Base-by-base conservation (phyloP, 2,113 vertebrate species). In the Ariopsis seemanni region DNA sequence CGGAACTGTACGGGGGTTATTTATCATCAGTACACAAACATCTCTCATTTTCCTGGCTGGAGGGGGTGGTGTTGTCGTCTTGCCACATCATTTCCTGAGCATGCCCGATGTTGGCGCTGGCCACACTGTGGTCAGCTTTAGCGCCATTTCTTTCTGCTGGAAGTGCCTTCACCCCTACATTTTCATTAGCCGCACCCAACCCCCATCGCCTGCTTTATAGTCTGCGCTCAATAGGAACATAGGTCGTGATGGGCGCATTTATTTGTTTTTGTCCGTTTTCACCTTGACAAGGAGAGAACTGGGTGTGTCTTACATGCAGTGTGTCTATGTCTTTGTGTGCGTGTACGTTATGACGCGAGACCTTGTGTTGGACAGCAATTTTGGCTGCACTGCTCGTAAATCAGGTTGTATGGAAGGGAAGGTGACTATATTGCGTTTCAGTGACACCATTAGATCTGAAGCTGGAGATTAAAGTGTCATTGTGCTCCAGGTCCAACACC, bases 251-350 rank as follows among this genome's bases (percentile, higher is more conserved):
- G 81, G 91, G 90, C 89, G 92, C 92, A 92, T 94, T 94, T 94
- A 94, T 95, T 95, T 93, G 92, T 94, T 94, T 93, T 92, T 89
- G 86, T 91, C 90, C 90, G 91, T 87, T 93, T 93, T 94, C 92
- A 93, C 94, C 94, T 95, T 95, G 94, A 93, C 90, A 89, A 90
- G 87, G 90, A 91, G 75, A 88, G 81, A 52, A 4, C 58, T 62
- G 18, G 77, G 60, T 30, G 88, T 91, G 60, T 91, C 57, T 82
- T 48, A 3, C 2, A 5, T 82, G 30, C 34, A 22, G 81, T 30
- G 77, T 50, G n/a, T 52, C 22, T 77, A 34, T 88, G 87, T 91
- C 90, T 91, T 87, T 90, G 90, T 83, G 57, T 92, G 81, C 90
- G 87, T 90, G 91, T 90, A 91, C 92, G 57, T 48, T 65, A 86